Evolutionary conservation across 2,888 invertebrate genomes (phyloP), one percentile per base, ranked within the genome.

Genomic region (Allolobophora icterica): DNA sequence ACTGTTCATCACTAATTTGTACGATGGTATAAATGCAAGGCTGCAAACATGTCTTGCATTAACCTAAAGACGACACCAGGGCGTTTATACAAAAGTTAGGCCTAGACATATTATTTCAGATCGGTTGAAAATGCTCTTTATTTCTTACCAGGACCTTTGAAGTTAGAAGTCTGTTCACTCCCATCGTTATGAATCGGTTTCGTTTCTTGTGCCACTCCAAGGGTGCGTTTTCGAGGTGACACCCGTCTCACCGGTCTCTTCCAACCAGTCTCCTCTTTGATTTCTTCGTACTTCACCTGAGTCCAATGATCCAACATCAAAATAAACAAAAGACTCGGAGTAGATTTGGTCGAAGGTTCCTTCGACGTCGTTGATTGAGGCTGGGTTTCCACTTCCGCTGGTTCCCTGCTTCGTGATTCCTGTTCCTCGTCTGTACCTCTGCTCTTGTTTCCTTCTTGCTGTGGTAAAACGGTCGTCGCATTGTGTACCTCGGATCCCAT

Each of bases 251-350:
- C 21, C 13, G 89, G 89, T 89, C 42, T 38, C 89, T n/a, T 52
- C 92, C 93, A 93, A 13, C 93, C 93, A 0, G 94, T 94, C 83
- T 93, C 93, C 71, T 71, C n/a, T 24, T 92, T 93, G 24, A 94
- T 94, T 87, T 93, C 93, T 21, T 91, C 83, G 42, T 92, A 92
- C 6, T 90, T 34, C 0, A 93, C 93, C 40, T 93, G 93, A 15
- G 92, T 93, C 24, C 90, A 90, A 33, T 91, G 90, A 33, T 93
- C 93, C n/a, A 91, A 90, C 89, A 38, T 87, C 35, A 38, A 35
- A 87, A 87, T 35, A 87, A n/a, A 0, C 38, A 35, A 6, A 35
- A 38, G n/a, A 87, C n/a, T 34, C 87, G 33, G 38, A 87, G 71
- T n/a, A n/a, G 71, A 8, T 0, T 0, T 30, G 71, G 11, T 71